A percentile compares a stretch with the other conserved stretches of the same genome.
phyloP scores from a whole-genome alignment of 1,140 invertebrate genomes.

The Hyphantria cunea region DNA sequence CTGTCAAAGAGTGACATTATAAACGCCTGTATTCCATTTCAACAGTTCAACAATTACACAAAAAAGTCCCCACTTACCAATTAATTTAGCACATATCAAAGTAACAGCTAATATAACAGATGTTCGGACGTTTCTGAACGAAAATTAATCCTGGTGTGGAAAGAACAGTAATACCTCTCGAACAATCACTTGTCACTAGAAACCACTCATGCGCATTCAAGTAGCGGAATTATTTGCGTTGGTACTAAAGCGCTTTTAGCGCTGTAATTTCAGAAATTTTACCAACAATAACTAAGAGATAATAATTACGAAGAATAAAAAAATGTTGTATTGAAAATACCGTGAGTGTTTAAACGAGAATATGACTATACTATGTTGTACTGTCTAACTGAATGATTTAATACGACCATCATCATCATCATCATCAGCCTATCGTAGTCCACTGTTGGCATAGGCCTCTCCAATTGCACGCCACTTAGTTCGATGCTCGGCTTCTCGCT shows the following conservation, averaged over 20 bases:
- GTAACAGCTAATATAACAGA: conserved; percentile 56
- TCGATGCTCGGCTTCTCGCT: no score
- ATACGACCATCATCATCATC: no score
- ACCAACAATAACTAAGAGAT: neutral
- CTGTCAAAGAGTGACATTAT: no score
- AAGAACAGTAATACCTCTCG: conserved; percentile 56
- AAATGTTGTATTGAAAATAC: no score
- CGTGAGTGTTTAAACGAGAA: no score
- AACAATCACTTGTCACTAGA: conserved; percentile 67
- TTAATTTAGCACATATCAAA: conserved; percentile 21
- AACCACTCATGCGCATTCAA: conserved; percentile 53
- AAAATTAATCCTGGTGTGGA: conserved; percentile 65
- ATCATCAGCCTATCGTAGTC: no score
- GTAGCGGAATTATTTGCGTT: conserved; percentile 3
- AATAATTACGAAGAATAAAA: neutral
- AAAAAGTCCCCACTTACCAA: conserved; percentile 12
- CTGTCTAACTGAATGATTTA: no score
- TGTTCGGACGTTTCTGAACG: conserved; percentile 51
- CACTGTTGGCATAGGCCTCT: no score
- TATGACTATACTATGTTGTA: no score
- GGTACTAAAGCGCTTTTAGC: conserved; percentile 34
- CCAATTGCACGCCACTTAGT: no score
- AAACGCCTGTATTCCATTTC: no score
- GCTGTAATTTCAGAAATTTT: conserved; percentile 4
- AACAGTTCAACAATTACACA: neutral